phyloP scores from a whole-genome alignment of 2,797 vertebrate species.

The Tangara arthus region DNA sequence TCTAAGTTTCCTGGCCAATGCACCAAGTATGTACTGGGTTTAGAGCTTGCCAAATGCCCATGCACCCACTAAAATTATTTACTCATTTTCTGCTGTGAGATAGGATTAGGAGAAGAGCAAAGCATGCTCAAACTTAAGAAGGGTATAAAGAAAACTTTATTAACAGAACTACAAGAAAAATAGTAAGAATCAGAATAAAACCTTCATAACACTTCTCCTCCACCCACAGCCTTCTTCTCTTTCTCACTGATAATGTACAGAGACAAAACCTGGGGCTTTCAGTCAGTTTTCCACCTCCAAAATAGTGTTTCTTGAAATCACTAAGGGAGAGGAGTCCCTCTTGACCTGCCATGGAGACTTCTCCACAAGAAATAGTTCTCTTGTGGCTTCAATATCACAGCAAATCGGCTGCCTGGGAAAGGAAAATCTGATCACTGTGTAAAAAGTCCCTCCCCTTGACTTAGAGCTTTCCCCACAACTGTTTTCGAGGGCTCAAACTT shows the following conservation, averaged over 20 bases:
- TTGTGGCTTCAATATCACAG: not conserved
- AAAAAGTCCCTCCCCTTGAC: not conserved
- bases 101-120: not conserved
- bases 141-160: not conserved
- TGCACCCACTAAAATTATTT: not conserved
- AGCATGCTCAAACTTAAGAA: not conserved
- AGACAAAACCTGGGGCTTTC: not conserved
- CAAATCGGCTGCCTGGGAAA: not conserved
- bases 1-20: not conserved
- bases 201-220: not conserved
- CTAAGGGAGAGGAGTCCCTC: not conserved
- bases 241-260: not conserved
- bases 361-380: not conserved
- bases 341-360: not conserved
- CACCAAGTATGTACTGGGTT: not conserved
- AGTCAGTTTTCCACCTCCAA: not conserved
- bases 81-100: not conserved
- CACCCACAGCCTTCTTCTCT: not conserved
- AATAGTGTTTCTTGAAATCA: not conserved
- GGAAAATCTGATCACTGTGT: not conserved
- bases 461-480: not conserved
- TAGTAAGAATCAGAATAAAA: not conserved
- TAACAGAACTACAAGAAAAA: not conserved
- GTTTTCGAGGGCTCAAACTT: not conserved
- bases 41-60: not conserved